phyloP scores from a whole-genome alignment of 2,888 invertebrate genomes.

The Polydesmus complanatus region DNA sequence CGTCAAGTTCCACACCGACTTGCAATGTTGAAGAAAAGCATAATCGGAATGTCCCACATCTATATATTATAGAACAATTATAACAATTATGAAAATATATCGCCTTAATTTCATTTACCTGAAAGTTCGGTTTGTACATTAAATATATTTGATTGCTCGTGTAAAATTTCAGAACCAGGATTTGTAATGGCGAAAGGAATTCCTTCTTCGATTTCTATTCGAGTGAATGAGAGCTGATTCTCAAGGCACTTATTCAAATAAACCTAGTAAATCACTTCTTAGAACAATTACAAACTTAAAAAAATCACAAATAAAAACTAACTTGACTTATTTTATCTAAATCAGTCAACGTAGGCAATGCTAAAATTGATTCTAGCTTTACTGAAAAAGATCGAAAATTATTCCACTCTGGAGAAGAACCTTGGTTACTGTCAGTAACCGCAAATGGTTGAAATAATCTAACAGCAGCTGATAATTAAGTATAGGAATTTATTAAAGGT shows the following conservation, averaged over 20 bases:
- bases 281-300: background rate
- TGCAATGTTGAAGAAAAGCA: conserved; percentile 6
- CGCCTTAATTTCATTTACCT: background rate
- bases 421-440: background rate
- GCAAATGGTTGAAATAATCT: conserved; percentile 6
- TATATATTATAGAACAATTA: conserved; percentile 7
- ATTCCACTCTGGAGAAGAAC: background rate
- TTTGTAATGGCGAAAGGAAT: conserved; percentile 37
- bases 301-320: background rate
- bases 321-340: background rate
- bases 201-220: conserved; percentile 36
- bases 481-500: too few species aligned
- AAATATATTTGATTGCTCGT: conserved; percentile 42
- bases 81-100: too few species aligned
- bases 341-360: background rate
- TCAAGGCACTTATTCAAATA: conserved; percentile 40
- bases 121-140: background rate
- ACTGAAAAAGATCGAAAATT: background rate
- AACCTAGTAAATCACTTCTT: background rate
- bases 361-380: background rate
- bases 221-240: conserved; percentile 47
- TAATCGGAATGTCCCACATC: conserved; percentile 20
- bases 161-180: conserved; percentile 39
- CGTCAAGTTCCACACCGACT: conserved; percentile 50
- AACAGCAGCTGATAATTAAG: background rate